Percentiles rank a stretch among this genome's conserved stretches.
phyloP scores from a whole-genome alignment of 1,140 invertebrate species.

The Trichonephila clavipes region DNA sequence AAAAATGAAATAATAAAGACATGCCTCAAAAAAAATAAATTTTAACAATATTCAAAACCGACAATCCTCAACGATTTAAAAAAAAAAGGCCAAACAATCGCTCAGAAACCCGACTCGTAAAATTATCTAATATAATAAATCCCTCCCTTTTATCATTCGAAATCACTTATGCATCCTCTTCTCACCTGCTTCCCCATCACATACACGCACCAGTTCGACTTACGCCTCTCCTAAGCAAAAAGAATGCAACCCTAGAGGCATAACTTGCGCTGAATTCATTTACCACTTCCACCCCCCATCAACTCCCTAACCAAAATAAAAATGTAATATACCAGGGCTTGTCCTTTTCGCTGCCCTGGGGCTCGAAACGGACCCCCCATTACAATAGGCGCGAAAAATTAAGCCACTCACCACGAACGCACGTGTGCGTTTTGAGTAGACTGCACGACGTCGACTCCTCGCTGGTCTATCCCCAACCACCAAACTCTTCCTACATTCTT shows the following conservation, averaged over 20 bases:
- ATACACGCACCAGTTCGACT: background rate
- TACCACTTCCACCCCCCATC: background rate
- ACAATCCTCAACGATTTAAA: background rate
- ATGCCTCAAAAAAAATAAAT: background rate
- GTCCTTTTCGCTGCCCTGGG: conserved; percentile 33
- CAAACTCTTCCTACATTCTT: conserved; percentile 32
- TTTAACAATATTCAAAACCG: background rate
- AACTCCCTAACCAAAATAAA: conserved; percentile 67
- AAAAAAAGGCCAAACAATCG: background rate
- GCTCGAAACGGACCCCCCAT: conserved; percentile 4
- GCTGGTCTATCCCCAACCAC: conserved; percentile 35
- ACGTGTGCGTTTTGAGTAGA: conserved; percentile 55
- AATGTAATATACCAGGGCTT: conserved; percentile 52
- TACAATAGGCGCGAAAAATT: conserved; percentile 76
- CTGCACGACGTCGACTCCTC: background rate
- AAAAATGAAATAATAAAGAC: background rate
- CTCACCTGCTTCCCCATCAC: background rate
- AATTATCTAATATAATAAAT: background rate
- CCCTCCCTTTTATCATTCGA: background rate
- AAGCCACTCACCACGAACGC: conserved; percentile 60
- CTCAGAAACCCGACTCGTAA: background rate
- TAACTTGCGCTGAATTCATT: conserved; percentile 38
- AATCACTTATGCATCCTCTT: conserved; percentile 28
- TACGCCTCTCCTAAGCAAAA: background rate
- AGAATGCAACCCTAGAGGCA: conserved; percentile 68